phyloP scores from a whole-genome alignment of 2,888 invertebrate species.

The Volucella inanis region DNA sequence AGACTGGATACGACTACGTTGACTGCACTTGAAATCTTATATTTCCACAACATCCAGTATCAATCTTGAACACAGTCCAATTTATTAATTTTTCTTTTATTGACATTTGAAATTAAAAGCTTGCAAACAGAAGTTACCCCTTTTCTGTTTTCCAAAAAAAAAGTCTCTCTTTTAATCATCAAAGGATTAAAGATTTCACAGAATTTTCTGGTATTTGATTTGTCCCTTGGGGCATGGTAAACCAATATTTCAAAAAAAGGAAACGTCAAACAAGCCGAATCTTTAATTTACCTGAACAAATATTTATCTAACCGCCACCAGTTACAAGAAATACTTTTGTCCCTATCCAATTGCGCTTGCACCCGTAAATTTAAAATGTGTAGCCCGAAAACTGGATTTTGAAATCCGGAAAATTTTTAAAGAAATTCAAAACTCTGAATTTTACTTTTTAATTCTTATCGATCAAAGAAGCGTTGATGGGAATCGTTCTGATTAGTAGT shows the following conservation, averaged over 20 bases:
- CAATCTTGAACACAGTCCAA: too few relatives aligned
- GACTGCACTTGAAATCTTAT: too few relatives aligned
- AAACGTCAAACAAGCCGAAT: constrained; percentile 55
- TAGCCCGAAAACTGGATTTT: too few relatives aligned
- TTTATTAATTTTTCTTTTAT: too few relatives aligned
- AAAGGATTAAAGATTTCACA: constrained; percentile 58
- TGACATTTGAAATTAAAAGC: too few relatives aligned
- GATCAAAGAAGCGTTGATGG: constrained; percentile 46
- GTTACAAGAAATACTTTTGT: not conserved
- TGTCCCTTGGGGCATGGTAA: constrained; percentile 21
- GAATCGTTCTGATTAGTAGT: constrained; percentile 44
- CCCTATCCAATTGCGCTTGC: not conserved
- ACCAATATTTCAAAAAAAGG: constrained; percentile 54
- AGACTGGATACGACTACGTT: too few relatives aligned
- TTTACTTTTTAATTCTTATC: constrained; percentile 34
- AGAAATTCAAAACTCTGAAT: constrained; percentile 15
- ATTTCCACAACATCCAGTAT: too few relatives aligned
- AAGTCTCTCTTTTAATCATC: constrained; percentile 35
- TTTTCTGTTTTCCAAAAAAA: too few relatives aligned
- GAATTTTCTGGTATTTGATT: constrained; percentile 63
- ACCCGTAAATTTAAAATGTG: constrained; percentile 15
- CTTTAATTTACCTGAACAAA: constrained; percentile 66
- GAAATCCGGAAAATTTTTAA: not conserved
- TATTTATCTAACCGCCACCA: constrained; percentile 49
- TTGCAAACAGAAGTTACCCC: too few relatives aligned